Evolutionary conservation across 2,888 invertebrate genomes (phyloP).

Genomic region (Suillia variegata): DNA sequence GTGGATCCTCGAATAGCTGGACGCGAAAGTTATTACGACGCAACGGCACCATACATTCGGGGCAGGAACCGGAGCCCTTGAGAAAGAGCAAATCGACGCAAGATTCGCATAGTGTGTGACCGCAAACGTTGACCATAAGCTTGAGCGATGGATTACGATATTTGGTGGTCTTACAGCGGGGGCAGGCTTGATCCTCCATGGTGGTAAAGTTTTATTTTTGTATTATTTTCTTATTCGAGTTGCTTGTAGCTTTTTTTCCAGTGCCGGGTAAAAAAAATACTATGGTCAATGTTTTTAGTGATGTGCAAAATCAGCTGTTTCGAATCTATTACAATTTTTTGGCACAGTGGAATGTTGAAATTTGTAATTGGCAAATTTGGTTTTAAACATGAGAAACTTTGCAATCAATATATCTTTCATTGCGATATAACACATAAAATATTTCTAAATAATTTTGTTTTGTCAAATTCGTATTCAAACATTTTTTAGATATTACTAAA

Average conservation of each 20-base stretch:
- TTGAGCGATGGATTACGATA: conserved; percentile 96
- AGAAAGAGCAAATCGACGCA: conserved; percentile 96
- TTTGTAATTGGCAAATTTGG: too few relatives aligned
- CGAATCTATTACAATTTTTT: not conserved
- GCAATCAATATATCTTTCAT: too few relatives aligned
- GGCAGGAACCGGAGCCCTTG: conserved; percentile 95
- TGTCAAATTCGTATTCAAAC: too few relatives aligned
- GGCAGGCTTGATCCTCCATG: conserved; percentile 67
- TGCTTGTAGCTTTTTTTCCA: too few relatives aligned
- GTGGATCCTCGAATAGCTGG: conserved; percentile 94
- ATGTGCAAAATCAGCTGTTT: not conserved
- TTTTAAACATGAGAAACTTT: too few relatives aligned
- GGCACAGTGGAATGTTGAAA: too few relatives aligned
- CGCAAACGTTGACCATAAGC: conserved; percentile 97
- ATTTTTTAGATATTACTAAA: too few relatives aligned
- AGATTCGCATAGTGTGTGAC: conserved; percentile 96
- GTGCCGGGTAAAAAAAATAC: too few relatives aligned
- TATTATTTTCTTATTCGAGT: too few relatives aligned
- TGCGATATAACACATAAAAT: too few relatives aligned
- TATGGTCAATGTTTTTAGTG: not conserved
- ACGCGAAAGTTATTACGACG: conserved; percentile 89
- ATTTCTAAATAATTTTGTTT: too few relatives aligned
- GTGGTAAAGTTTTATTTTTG: not conserved
- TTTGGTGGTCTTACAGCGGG: conserved; percentile 95
- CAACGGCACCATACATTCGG: conserved; percentile 88